Base-by-base conservation (phyloP, 2,797 vertebrate species). In the Calcarius lapponicus region DNA sequence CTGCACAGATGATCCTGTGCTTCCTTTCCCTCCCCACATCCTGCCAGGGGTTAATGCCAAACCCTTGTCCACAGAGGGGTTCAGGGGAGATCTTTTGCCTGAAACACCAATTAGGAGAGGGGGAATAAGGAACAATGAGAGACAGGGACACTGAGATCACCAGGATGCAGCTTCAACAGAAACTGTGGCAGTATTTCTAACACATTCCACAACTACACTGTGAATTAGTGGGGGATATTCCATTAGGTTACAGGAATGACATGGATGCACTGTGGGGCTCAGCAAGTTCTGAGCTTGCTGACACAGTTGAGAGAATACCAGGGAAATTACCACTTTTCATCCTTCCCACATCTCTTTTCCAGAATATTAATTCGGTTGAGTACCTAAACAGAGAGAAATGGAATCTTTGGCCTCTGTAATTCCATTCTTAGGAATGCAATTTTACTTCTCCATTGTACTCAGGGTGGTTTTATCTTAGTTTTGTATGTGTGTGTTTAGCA, bases 401-500 rank as follows among this genome's bases (percentile, higher is more conserved):
- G 8, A 81, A 54, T 81, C 78, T 81, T 81, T 69, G 61, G 13
- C 54, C 51, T 38, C 38, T 54, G n/a, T 56, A 73, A 61, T 66
- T 94, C 45, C 31, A 6, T 84, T 79, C 51, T 86, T 34, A 58
- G 36, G 32, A 71, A 51, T 22, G 34, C 13, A 62, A 13, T 93
- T 92, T 92, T 60, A 29, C 51, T 88, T 90, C 88, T 56, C 66
- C n/a, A 19, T 73, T 87, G 43, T 85, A 58, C 50, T 75, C 51
- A 21, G 47, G 38, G 36, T 61, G 60, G 58, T 56, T 96, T 87
- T 70, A 72, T 88, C 93, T 90, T 69, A 90, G 64, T 85, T 94
- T 93, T 90, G 10, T 84, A 29, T 1, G 1, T 53, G 45, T 92
- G 90, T 89, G 88, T 92, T 93, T 95, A 95, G 92, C 58, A 79